Base-by-base conservation (phyloP, 2,797 vertebrate species). In the Numenius phaeopus region DNA sequence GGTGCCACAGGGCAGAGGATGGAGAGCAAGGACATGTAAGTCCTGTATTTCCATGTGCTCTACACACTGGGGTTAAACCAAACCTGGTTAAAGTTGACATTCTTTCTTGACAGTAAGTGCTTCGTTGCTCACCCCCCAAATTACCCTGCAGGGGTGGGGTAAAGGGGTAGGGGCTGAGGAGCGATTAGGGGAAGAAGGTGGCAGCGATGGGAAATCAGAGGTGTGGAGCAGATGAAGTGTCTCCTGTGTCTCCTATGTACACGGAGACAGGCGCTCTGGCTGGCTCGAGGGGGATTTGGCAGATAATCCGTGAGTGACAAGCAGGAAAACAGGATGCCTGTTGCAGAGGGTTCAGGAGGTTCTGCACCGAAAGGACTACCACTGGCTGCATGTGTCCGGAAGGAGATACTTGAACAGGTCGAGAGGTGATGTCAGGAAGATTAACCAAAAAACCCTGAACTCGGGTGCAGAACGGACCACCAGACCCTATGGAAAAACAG, bases 211-310 rank as follows among this genome's bases (percentile, higher is more conserved):
- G 47, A 49, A 34, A 44, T 52, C 9, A 27, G 80, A 42, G 26
- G 5, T 39, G 75, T 34, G 61, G 67, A 59, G 55, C 49, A 26
- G 30, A 0, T 14, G 29, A 39, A 2, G 8, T 9, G 18, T 12
- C 50, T 52, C 79, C 66, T 67, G 7, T 9, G 18, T 12, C 50
- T 47, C 79, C 66, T 67, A 47, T 47, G 2, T 1, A 14, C 14
- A 1, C 0, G 16, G 62, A 57, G 49, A 7, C 26, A 9, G 59
- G 39, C 1, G 1, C 34, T 15, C n/a, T 8, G 26, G 29, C 37
- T 21, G 44, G 37, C 39, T 66, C 11, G 11, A 47, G 34, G 7
- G 18, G 27, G 7, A 20, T 71, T 75, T 64, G 19, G 65, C 16
- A n/a, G 47, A 10, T 30, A 7, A 72, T 59, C 39, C 5, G 26